Evolutionary conservation across 2,888 invertebrate species (phyloP).

Genomic region (Andrena bucephala): DNA sequence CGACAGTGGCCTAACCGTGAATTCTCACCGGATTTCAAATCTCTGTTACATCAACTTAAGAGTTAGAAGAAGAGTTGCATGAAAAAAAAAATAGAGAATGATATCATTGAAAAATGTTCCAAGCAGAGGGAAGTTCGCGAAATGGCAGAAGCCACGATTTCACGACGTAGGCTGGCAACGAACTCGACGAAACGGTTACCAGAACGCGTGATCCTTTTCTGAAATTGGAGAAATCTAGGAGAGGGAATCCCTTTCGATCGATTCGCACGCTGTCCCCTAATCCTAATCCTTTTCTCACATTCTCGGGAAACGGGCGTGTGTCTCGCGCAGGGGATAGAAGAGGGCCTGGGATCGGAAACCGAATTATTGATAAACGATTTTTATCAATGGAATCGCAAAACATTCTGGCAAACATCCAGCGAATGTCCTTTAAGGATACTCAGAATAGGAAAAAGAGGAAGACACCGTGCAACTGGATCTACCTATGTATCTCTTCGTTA

Average conservation of each 20-base stretch:
- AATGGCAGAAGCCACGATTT: slow-evolving; percentile 23
- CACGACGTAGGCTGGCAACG: slow-evolving; percentile 43
- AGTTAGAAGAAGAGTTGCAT: slow-evolving; percentile 23
- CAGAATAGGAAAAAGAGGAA: background rate
- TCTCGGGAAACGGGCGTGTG: slow-evolving; percentile 67
- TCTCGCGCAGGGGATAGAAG: slow-evolving; percentile 45
- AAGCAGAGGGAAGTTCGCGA: background rate
- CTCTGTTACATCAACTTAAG: slow-evolving; percentile 9
- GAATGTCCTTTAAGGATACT: background rate
- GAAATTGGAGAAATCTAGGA: slow-evolving; percentile 56
- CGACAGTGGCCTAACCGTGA: slow-evolving; percentile 44
- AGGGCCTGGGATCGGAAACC: slow-evolving; percentile 49
- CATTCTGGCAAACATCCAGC: background rate
- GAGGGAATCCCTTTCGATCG: slow-evolving; percentile 59
- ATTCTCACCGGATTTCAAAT: slow-evolving; percentile 58
- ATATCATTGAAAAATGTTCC: background rate
- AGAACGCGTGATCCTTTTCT: slow-evolving; percentile 56
- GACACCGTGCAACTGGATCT: background rate
- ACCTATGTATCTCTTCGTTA: background rate
- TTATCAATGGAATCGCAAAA: slow-evolving; percentile 13
- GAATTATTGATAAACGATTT: slow-evolving; percentile 32
- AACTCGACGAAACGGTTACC: slow-evolving; percentile 49
- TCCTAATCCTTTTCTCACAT: slow-evolving; percentile 83
- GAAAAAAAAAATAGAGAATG: slow-evolving; percentile 4
- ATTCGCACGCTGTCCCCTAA: slow-evolving; percentile 68